Percentiles rank a stretch among this genome's conserved stretches.
phyloP scores from a whole-genome alignment of 2,888 invertebrate genomes.

The Taenaris catops region DNA sequence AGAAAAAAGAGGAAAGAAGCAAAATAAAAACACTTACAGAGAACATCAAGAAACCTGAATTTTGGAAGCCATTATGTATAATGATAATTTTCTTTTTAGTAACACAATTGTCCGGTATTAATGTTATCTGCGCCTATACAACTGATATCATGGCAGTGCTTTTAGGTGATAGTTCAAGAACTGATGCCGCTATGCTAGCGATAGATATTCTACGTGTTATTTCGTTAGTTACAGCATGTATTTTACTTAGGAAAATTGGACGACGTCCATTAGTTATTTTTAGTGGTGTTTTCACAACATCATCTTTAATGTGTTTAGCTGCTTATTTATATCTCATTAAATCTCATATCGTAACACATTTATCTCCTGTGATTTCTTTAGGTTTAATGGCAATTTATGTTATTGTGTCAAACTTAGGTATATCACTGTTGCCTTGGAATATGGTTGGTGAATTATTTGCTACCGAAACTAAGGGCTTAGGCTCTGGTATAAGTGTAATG shows the following conservation, averaged over 20 bases:
- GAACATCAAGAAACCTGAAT: constrained; percentile 74
- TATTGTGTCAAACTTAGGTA: constrained; percentile 79
- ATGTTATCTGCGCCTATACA: constrained; percentile 85
- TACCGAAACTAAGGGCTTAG: constrained; percentile 82
- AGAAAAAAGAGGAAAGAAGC: constrained; percentile 43
- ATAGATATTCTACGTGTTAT: constrained; percentile 82
- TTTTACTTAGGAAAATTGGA: constrained; percentile 79
- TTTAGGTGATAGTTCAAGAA: constrained; percentile 69
- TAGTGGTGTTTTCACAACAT: constrained; percentile 81
- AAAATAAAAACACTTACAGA: constrained; percentile 50
- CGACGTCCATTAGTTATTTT: constrained; percentile 82
- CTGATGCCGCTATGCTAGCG: constrained; percentile 82
- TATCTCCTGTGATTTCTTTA: constrained; percentile 60
- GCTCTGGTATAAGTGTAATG: constrained; percentile 83
- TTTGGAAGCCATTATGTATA: constrained; percentile 81
- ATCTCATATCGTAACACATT: constrained; percentile 35
- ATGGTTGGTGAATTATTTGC: constrained; percentile 88
- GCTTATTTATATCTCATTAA: constrained; percentile 60
- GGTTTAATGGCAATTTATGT: constrained; percentile 79
- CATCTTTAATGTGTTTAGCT: constrained; percentile 78
- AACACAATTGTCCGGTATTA: constrained; percentile 85
- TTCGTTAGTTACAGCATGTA: constrained; percentile 80
- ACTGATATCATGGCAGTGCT: constrained; percentile 82
- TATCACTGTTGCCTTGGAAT: constrained; percentile 85
- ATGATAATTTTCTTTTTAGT: constrained; percentile 83